Evolutionary conservation across 1,140 invertebrate species (phyloP).

Genomic region (Dolichoris vasculosae): DNA sequence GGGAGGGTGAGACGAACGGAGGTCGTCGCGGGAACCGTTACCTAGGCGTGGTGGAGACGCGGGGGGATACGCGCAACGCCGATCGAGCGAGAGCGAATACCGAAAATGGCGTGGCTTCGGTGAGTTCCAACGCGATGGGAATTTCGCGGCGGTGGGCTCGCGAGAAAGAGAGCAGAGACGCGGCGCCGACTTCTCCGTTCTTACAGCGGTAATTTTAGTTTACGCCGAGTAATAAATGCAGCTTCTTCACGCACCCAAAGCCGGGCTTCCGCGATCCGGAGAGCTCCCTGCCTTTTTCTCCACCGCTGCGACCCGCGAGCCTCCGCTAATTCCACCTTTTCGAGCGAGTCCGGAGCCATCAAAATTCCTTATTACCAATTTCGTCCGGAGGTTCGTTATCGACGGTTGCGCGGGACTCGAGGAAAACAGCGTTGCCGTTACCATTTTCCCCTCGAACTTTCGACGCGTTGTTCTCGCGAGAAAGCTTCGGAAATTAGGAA

Average conservation of each 20-base stretch:
- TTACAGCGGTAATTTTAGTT: slow-evolving; percentile 68
- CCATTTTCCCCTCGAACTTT: not conserved
- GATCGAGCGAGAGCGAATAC: slow-evolving; percentile 55
- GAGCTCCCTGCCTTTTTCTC: slow-evolving; percentile 1
- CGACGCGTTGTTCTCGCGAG: not conserved
- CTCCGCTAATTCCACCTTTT: slow-evolving; percentile 10
- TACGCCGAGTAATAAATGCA: slow-evolving; percentile 67
- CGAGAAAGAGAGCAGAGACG: slow-evolving; percentile 34
- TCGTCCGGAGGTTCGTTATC: not conserved
- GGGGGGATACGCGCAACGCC: not conserved
- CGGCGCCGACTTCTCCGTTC: slow-evolving; percentile 23
- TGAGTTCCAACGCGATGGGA: slow-evolving; percentile 68
- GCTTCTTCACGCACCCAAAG: slow-evolving; percentile 60
- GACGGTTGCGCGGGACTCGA: not conserved
- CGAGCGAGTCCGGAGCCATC: not conserved
- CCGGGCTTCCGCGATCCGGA: slow-evolving; percentile 60
- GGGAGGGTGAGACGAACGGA: not conserved
- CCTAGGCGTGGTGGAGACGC: not conserved
- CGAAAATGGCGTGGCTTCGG: slow-evolving; percentile 66
- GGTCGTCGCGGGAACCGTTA: slow-evolving; percentile 17
- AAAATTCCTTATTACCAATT: slow-evolving; percentile 27
- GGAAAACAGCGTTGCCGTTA: not conserved
- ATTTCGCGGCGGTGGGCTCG: slow-evolving; percentile 58
- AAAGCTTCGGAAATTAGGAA: not conserved
- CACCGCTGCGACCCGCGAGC: not conserved